Evolutionary conservation across 2,888 invertebrate genomes (phyloP), one percentile per base, ranked within the genome.

Genomic region (Blomia tropicalis): DNA sequence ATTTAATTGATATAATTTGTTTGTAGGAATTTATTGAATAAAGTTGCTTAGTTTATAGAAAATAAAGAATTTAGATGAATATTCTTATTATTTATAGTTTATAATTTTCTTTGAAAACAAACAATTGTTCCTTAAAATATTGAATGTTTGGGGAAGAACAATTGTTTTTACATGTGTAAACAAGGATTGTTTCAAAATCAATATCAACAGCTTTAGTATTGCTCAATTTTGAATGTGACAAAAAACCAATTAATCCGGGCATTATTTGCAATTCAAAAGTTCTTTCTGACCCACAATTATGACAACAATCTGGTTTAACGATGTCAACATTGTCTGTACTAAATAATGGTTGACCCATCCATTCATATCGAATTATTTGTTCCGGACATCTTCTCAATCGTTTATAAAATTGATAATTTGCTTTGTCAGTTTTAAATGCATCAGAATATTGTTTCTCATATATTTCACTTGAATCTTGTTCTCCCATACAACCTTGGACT

Each of bases 131-230:
- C 23, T 56, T 25, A 7, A 2, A 22, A 56, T 19, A 29, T 30
- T 32, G 4, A 7, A 11, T 11, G 53, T 4, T 23, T 58, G 41
- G 5, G 4, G n/a, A 22, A 56, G 44, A 25, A 43, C 64, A 64
- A 43, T 64, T 64, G 11, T 25, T 58, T 32, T 17, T 4, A 72
- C 91, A 92, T 1, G 89, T 85, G 72, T 83, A 90, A 19, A 90
- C 76, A 17, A 89, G 75, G 2, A 88, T 83, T n/a, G 87, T 88
- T 7, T 90, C 86, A 73, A 85, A 90, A 73, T 91, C 90, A 43
- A 87, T 74, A 66, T 81, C 78, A 4, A 69, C 66, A n/a, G 63
- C 44, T 17, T 53, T 31, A 17, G 25, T 23, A 19, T 59, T 27
- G 23, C 58, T 58, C 51, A 58, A 30, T 41, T 43, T 80, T 23